Evolutionary conservation across 2,113 vertebrate genomes (phyloP).

Genomic region (Colaptes auratus): DNA sequence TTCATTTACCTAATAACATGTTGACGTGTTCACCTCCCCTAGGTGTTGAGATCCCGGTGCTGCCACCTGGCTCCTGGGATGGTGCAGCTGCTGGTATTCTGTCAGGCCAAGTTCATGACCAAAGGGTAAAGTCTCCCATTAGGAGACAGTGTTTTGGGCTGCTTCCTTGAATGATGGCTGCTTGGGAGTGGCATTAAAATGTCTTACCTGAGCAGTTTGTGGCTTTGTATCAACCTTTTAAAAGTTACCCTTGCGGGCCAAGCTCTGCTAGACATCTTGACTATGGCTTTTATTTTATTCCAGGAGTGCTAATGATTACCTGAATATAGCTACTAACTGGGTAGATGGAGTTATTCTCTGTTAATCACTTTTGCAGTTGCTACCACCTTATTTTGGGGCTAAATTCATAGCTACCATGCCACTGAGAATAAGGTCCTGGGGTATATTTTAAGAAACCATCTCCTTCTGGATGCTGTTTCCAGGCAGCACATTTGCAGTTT

Average conservation of each 20-base stretch:
- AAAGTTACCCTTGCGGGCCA: background rate
- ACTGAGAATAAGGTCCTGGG: background rate
- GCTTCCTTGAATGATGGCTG: background rate
- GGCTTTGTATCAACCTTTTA: background rate
- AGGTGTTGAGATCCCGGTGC: background rate
- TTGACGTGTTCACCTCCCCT: background rate
- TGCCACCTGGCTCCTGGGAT: background rate
- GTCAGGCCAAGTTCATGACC: background rate
- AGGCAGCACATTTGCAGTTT: background rate
- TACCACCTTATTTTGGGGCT: background rate
- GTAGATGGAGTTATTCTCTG: background rate
- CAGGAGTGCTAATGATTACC: background rate
- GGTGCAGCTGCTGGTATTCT: background rate
- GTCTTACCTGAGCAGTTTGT: background rate
- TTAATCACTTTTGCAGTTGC: background rate
- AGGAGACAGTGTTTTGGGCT: background rate
- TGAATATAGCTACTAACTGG: background rate
- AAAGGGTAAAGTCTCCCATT: background rate
- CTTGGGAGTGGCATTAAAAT: background rate
- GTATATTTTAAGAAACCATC: background rate
- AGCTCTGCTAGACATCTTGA: background rate
- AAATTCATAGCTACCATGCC: background rate
- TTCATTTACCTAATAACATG: fast-evolving
- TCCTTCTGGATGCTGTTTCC: background rate
- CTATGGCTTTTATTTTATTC: background rate